Evolutionary conservation across 2,797 vertebrate genomes (phyloP).

Genomic region (Helostoma temminkii): DNA sequence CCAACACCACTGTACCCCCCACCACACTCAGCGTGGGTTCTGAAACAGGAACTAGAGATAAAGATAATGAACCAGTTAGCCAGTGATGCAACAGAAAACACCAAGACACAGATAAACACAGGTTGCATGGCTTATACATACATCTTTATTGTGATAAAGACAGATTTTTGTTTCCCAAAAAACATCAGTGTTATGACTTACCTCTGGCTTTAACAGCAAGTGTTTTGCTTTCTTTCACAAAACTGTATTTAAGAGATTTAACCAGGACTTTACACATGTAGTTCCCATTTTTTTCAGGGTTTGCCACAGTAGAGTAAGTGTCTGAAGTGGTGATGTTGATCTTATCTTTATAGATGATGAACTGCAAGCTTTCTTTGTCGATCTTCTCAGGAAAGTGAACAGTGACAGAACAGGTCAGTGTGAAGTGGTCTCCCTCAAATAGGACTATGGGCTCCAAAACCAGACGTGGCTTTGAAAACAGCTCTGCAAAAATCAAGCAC

Average conservation of each 20-base stretch:
- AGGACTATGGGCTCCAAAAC: constrained; percentile 53
- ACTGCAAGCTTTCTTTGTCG: constrained; percentile 39
- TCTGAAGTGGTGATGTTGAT: neutral
- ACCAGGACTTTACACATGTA: constrained; percentile 73
- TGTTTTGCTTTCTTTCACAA: constrained; percentile 69
- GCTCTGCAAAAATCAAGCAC: constrained; percentile 59
- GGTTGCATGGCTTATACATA: too few relatives aligned
- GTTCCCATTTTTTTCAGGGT: constrained; percentile 58
- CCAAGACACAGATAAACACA: too few relatives aligned
- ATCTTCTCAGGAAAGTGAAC: constrained; percentile 49
- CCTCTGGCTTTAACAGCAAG: constrained; percentile 74
- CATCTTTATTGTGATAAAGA: too few relatives aligned
- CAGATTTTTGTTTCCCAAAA: too few relatives aligned
- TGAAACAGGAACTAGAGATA: constrained; percentile 76
- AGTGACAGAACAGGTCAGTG: constrained; percentile 67
- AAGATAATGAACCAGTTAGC: constrained; percentile 7
- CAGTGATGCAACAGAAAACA: neutral
- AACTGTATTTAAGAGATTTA: fast-evolving
- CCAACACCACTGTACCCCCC: constrained; percentile 72
- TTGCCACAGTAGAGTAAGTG: constrained; percentile 3
- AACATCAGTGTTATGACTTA: constrained; percentile 60
- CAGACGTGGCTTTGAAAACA: constrained; percentile 79
- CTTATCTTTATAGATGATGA: constrained; percentile 67
- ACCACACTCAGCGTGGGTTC: constrained; percentile 66
- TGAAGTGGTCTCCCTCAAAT: constrained; percentile 62